Evolutionary conservation across 2,888 invertebrate genomes (phyloP), one percentile per base, ranked within the genome.

Genomic region (Adela reaumurella): DNA sequence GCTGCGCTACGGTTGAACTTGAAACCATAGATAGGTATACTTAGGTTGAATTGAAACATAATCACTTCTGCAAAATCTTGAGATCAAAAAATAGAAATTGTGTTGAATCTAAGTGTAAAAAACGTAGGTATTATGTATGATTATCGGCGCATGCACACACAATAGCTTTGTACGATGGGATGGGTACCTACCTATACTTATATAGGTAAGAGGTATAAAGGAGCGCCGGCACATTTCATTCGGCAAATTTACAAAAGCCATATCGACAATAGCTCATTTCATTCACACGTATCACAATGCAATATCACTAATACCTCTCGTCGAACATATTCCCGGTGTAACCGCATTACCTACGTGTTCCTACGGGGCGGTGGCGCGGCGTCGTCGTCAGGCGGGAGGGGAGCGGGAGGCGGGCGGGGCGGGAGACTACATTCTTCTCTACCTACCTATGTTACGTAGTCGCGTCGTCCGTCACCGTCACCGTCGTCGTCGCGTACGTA

Each of bases 241-340:
- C 35, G 56, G 57, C 50, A 52, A 57, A 54, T 52, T 58, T 59
- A 49, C 52, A 60, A 64, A 63, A 62, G 57, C 58, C 57, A 56
- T 56, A 57, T 58, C 49, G 57, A 14, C 35, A 14, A 35, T 35
- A 35, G 35, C 35, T 35, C n/a, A 35, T 35, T 35, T 35, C 35
- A 69, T 74, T 74, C 72, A 70, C 76, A 73, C 73, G 67, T 65
- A 54, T 60, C 63, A 71, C 68, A 70, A 66, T 62, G 60, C 60
- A 63, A 68, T 64, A 67, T 65, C 64, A 62, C 61, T 61, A 60
- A 59, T 57, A 54, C 52, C 19, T 48, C 48, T 49, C 28, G 46
- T 47, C 44, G 45, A 49, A 67, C 65, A 42, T 68, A 72, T 65
- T 56, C 62, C 58, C 67, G 66, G 64, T 66, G 67, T 62, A 67